Base-by-base conservation (phyloP, 1,140 invertebrate species). In the Oedothorax gibbosus region DNA sequence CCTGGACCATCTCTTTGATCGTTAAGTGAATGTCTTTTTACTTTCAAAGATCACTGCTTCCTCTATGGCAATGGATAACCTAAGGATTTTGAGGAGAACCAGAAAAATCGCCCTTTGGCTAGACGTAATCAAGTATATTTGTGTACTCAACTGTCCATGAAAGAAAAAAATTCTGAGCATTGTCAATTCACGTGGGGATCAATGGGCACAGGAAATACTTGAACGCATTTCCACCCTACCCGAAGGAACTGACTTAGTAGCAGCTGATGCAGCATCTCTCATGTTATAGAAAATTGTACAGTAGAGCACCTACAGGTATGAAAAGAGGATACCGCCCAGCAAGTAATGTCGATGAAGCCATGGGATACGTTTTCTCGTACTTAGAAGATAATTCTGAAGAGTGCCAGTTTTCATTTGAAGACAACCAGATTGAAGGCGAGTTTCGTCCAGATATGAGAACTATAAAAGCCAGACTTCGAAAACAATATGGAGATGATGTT, bases 331-430 rank as follows among this genome's bases (percentile, higher is more conserved):
- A 73, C 20, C 51, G 71, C 20, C 71, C 35, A 2, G 35, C 15
- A 50, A 15, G 14, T 15, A 14, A 11, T 12, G 51, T 73, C 20
- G 71, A 53, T 54, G 71, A 73, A 20, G 71, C 71, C 35, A 50
- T 73, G 71, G 71, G 49, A 73, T 10, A 15, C 14, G 49, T 73
- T 73, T 73, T 50, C 20, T 73, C 71, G 14, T 73, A 15, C 20
- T 50, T 73, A 15, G 71, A 50, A 73, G 51, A 73, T 10, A 54
- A 35, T 50, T 11, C 71, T 51, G 50, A 73, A 50, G 71, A 73
- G 51, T 53, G 71, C 20, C 71, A 73, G 51, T 73, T 73, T 20
- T 54, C 51, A n/a, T 5, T 73, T 15, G 21, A 73, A 15, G 50
- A 73, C 11, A 20, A 73, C 51, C 50, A 73, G 51, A 73, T 20